These are phyloP conservation scores for Stichopus horrens DNA, from an alignment of 53 echinoderm and acorn worm genomes.

Conservation along the genomic window DNA sequence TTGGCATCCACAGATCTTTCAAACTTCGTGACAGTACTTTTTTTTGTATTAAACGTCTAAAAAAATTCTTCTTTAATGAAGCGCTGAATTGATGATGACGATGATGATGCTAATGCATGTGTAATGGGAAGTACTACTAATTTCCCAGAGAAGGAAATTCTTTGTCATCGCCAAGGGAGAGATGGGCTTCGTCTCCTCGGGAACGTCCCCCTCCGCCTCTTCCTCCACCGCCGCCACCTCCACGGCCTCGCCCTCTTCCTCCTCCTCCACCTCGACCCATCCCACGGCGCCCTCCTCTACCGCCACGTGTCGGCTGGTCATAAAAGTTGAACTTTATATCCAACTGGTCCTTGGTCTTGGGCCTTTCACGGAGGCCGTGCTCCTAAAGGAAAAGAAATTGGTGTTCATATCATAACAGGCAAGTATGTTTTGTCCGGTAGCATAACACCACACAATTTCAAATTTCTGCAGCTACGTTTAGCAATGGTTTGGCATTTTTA, in stretches of 20 bases:
- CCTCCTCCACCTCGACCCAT: conserved; percentile 58
- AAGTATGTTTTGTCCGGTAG: too few species aligned
- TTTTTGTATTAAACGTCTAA: conserved; percentile 13
- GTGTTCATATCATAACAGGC: too few species aligned
- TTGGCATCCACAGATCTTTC: background rate
- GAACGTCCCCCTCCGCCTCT: conserved; percentile 58
- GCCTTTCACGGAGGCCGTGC: conserved; percentile 13
- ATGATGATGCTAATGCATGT: background rate
- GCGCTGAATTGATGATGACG: conserved; percentile 23
- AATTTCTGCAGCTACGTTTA: too few species aligned
- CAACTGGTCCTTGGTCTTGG: conserved; percentile 39
- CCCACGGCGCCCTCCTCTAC: conserved; percentile 60
- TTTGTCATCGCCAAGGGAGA: conserved; percentile 75
- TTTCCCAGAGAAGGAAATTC: conserved; percentile 78
- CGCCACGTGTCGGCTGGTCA: conserved; percentile 64
- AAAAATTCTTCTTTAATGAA: conserved; percentile 28
- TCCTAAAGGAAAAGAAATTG: background rate
- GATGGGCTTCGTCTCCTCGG: conserved; percentile 50
- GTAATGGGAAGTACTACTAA: conserved; percentile 2
- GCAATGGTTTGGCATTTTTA: too few species aligned
- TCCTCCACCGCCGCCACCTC: conserved; percentile 53
- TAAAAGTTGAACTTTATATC: conserved; percentile 59
- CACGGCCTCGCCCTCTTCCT: conserved; percentile 43
- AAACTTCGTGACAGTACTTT: conserved; percentile 37
- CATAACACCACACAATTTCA: too few species aligned